Evolutionary conservation across 2,113 vertebrate genomes (phyloP).

Genomic region (Hypocryptadius cinnamomeus): DNA sequence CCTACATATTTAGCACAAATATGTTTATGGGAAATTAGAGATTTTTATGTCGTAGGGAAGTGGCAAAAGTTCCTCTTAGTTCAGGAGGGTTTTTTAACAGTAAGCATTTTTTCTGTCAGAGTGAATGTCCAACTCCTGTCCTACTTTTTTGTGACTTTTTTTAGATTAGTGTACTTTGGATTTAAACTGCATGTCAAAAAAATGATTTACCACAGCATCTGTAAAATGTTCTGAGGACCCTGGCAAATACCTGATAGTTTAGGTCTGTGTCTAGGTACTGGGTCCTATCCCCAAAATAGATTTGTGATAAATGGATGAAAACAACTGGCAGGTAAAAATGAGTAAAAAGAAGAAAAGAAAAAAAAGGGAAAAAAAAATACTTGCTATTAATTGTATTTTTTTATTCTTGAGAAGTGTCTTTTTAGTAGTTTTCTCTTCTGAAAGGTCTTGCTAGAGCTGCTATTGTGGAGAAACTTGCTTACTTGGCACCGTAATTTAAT

Average conservation of each 20-base stretch:
- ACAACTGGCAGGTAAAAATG: background rate
- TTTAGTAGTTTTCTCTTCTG: background rate
- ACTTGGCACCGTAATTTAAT: background rate
- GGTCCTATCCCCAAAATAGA: background rate
- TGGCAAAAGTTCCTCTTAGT: background rate
- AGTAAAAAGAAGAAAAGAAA: background rate
- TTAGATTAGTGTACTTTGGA: background rate
- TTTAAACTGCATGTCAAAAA: slow-evolving; percentile 1
- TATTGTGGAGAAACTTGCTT: background rate
- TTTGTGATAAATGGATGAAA: background rate
- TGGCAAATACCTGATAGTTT: background rate
- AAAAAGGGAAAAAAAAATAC: background rate
- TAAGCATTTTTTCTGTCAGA: background rate
- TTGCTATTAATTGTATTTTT: background rate
- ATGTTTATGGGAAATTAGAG: background rate
- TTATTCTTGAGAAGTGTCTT: background rate
- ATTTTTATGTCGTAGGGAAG: background rate
- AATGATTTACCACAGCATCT: background rate
- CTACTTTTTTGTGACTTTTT: background rate
- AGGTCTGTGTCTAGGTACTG: background rate
- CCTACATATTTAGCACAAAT: background rate
- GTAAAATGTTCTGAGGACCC: background rate
- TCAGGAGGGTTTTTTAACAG: background rate
- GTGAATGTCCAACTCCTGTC: background rate
- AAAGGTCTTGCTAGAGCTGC: background rate